phyloP scores from a whole-genome alignment of 2,797 vertebrate genomes.

The Acanthurus tractus region DNA sequence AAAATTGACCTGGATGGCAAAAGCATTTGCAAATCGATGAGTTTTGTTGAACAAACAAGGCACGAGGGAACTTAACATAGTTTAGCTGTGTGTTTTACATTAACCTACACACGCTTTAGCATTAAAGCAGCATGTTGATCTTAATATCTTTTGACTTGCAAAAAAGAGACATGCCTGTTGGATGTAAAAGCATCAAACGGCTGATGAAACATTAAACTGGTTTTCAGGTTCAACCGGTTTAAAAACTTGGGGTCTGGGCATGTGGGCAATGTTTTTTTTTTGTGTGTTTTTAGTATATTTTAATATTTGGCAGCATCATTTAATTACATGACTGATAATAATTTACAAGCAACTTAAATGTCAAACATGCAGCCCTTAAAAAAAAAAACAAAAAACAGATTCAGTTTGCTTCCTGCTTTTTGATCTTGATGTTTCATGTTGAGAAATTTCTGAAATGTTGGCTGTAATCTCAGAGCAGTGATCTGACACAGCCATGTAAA shows the following conservation, averaged over 20 bases:
- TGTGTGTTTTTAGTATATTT: background rate
- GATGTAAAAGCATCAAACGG: constrained; percentile 20
- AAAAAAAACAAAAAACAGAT: too few species aligned
- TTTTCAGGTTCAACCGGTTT: constrained; percentile 5
- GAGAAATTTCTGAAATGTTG: background rate
- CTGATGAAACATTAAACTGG: background rate
- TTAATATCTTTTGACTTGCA: constrained; percentile 3
- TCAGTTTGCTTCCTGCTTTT: background rate
- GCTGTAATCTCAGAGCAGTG: background rate
- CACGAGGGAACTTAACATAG: background rate
- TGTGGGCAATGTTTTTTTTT: background rate
- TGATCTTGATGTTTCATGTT: background rate
- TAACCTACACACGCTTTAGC: background rate
- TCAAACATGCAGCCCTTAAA: background rate
- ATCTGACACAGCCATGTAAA: constrained; percentile 12
- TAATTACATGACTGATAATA: constrained; percentile 11
- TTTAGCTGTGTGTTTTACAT: background rate
- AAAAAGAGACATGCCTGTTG: background rate
- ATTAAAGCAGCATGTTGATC: background rate
- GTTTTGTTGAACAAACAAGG: constrained; percentile 19
- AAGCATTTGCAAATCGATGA: constrained; percentile 7
- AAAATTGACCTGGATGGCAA: constrained; percentile 14
- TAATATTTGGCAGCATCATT: constrained; percentile 16
- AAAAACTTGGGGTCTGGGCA: background rate
- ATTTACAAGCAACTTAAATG: background rate